Evolutionary conservation across 1,140 invertebrate species (phyloP), one percentile per base, ranked within the genome.

Genomic region (Drosophila asahinai): DNA sequence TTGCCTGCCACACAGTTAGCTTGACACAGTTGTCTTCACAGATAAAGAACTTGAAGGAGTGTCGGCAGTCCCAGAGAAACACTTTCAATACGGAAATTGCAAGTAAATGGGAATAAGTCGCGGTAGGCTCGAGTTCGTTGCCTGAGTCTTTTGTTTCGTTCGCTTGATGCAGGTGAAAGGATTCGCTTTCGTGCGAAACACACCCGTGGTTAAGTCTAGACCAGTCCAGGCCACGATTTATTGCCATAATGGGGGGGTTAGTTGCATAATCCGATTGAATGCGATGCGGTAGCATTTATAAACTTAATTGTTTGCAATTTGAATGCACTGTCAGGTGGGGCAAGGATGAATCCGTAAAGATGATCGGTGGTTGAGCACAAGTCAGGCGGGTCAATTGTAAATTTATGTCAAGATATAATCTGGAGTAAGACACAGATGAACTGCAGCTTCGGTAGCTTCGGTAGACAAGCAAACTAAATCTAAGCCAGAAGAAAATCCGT

Each of bases 81-180:
- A 81, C 82, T 86, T 81, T 84, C 82, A 70, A 84, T 75, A 63
- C 78, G 83, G 83, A 84, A 84, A 86, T 51, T 33, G 47, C 45
- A 38, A 58, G 38, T n/a, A 17, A 77, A 59, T 70, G 64, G 33
- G 47, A 40, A 70, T 70, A 47, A 62, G 72, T 59, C 79, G 51
- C 51, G 6, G 1, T 72, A 25, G 30, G 42, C 2, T 61, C 75
- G 66, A 65, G 81, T 89, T 91, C 80, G 84, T 86, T 89, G 76
- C 89, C 83, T 86, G 77, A 89, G 89, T 91, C 89, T 91, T 91
- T 91, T 89, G 89, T 86, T 86, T 79, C 47, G 68, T 14, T 61
- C 49, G 33, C 22, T 19, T 12, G 19, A 63, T 67, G 64, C 83
- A 86, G 82, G 82, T 86, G 82, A 86, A 86, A 86, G 82, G 82